Base-by-base conservation (phyloP, 2,888 invertebrate genomes). In the Hypomecis punctinalis region DNA sequence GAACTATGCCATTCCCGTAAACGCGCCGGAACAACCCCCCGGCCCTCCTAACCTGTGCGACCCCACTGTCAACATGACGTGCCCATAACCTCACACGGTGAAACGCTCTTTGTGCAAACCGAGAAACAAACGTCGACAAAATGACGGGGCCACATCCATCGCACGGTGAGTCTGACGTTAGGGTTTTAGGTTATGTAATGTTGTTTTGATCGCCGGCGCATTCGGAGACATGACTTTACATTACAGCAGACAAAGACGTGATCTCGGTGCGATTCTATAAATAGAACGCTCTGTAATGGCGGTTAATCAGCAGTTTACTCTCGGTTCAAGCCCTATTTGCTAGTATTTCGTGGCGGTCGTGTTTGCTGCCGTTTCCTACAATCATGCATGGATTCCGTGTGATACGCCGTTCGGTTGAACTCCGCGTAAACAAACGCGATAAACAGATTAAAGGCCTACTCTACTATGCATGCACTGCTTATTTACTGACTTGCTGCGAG, bases 251-350 rank as follows among this genome's bases (percentile, higher is more conserved):
- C 91, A 90, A 90, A 91, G 92, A 87, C 87, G 87, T 89, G 92
- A 90, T 93, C 91, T 91, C 84, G 86, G 88, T 86, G 83, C 84
- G 80, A 86, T 83, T 90, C 92, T 93, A 92, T 81, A 90, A 90
- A 93, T 93, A 93, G 88, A 84, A 77, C 76, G 74, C 74, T 76
- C 81, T 78, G 88, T 88, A 86, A 89, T 89, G 89, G 87, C 83
- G 84, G 85, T 88, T 93, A 91, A 90, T 91, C 89, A 89, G 84
- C 83, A 85, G 86, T 88, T 89, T 88, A 88, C 84, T 85, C 77
- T 84, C 76, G 83, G 84, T 88, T 88, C 81, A 85, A 85, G 79
- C 77, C 80, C 77, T 83, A 79, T 78, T 69, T 75, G 75, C 72
- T 74, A 73, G 72, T 76, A 72, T 75, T 77, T 72, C 65, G 68